Base-by-base conservation (phyloP, 1,140 invertebrate species). In the Atopsyche davidsoni region DNA sequence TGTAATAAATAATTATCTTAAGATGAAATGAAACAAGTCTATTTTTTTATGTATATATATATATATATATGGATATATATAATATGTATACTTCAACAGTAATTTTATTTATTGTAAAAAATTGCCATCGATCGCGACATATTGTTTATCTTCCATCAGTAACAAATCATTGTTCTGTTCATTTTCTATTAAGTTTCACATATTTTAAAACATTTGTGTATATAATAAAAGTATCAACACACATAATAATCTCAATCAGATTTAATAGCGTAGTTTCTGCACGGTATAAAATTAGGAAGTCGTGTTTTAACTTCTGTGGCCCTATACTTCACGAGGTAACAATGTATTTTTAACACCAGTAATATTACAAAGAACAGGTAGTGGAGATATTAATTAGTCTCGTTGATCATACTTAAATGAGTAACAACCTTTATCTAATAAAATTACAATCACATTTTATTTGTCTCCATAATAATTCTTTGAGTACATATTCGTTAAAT, bases 21-120 rank as follows among this genome's bases (percentile, higher is more conserved):
- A n/a, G 24, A n/a, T 28, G n/a, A 48, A 41, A 18, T 18, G 19
- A 41, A 50, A 50, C 36, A 42, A 41, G 11, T 23, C 18, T 31
- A 19, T 46, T 21, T 52, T 19, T 52, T 24, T 53, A 47, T 53
- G 39, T 47, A 53, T 28, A 54, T 57, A 57, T 51, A n/a, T n/a
- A n/a, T n/a, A n/a, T n/a, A n/a, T n/a, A n/a, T n/a, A n/a, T n/a
- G n/a, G n/a, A n/a, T n/a, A n/a, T 42, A 53, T 54, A 51, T 58
- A 58, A 58, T 58, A 58, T 58, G 56, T 58, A 58, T 58, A 58
- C 56, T 58, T 58, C 51, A 58, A 58, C 56, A 58, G 56, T 58
- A 53, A 58, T 53, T 53, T 53, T 53, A 53, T 58, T 54, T 58
- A 58, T 58, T 58, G 56, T 58, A 58, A 58, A 58, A 58, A 58